Evolutionary conservation across 2,113 vertebrate genomes (phyloP).

Genomic region (Chaetura pelagica): DNA sequence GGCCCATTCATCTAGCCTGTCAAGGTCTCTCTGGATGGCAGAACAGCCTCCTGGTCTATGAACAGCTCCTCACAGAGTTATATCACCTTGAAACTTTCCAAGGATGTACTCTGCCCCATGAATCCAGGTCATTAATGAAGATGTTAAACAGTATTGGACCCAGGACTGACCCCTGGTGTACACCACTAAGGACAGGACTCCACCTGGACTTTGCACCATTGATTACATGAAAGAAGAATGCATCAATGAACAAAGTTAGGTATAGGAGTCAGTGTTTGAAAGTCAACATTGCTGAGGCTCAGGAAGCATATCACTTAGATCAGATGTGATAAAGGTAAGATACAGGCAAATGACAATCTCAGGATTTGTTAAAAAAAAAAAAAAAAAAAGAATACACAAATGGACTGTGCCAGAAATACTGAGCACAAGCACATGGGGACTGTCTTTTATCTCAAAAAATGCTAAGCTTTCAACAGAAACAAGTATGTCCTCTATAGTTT

Average conservation of each 20-base stretch:
- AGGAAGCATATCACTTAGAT: neutral
- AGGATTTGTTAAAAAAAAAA: neutral
- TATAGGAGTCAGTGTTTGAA: neutral
- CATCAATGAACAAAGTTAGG: neutral
- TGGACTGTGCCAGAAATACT: neutral
- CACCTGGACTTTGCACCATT: neutral
- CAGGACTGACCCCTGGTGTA: neutral
- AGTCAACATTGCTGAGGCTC: neutral
- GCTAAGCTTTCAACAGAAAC: conserved; percentile 1
- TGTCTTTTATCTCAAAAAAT: neutral
- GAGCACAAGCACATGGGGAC: neutral
- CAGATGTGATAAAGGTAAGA: neutral
- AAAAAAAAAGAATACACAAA: neutral
- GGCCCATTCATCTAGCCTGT: neutral
- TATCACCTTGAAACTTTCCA: neutral
- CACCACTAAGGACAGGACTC: neutral
- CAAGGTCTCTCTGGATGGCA: neutral
- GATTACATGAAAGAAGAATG: neutral
- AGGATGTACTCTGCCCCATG: neutral
- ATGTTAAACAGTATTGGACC: neutral
- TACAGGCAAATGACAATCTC: neutral
- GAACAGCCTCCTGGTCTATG: neutral
- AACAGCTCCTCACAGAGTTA: neutral
- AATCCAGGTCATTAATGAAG: neutral
- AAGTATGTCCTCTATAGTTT: conserved; percentile 18